Percentiles rank a stretch among this genome's conserved stretches.
phyloP scores from a whole-genome alignment of 2,113 vertebrate genomes.

The Stigmatopora nigra region DNA sequence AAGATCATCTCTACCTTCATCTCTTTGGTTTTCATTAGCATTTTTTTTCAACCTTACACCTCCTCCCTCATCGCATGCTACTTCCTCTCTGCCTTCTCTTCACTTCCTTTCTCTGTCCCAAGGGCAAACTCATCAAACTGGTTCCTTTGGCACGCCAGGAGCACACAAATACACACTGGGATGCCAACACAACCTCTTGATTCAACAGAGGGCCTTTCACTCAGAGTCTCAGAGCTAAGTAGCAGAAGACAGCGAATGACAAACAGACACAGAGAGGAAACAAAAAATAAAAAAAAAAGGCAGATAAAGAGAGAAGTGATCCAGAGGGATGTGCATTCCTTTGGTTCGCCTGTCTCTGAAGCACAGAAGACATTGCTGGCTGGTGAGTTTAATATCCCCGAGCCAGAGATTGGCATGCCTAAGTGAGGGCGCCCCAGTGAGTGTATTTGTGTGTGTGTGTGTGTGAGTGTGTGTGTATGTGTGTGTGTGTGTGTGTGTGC shows the following conservation, averaged over 20 bases:
- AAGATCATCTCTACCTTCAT: conserved; percentile 14
- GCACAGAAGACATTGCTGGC: conserved; percentile 58
- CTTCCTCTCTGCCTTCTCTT: conserved; percentile 39
- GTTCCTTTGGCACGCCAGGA: conserved; percentile 55
- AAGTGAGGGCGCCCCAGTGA: conserved; percentile 25
- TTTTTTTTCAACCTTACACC: conserved; percentile 50
- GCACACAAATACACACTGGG: conserved; percentile 41
- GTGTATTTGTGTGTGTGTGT: conserved; percentile 20
- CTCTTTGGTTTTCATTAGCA: conserved; percentile 25
- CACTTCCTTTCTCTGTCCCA: conserved; percentile 43
- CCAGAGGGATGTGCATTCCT: conserved; percentile 54
- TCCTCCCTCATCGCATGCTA: conserved; percentile 40
- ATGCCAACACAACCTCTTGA: conserved; percentile 40
- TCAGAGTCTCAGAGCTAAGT: conserved; percentile 23
- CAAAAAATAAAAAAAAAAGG: conserved; percentile 18
- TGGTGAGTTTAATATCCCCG: conserved; percentile 63
- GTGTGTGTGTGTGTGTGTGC: conserved; percentile 20
- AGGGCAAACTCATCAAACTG: conserved; percentile 60
- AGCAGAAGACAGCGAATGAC: conserved; percentile 45
- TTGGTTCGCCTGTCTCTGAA: conserved; percentile 50
- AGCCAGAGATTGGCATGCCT: conserved; percentile 61
- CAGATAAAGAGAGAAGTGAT: conserved; percentile 51
- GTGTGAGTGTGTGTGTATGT: conserved; percentile 23
- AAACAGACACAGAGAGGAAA: conserved; percentile 40
- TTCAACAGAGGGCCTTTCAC: conserved; percentile 44